Evolutionary conservation across 1,140 invertebrate species (phyloP), one percentile per base, ranked within the genome.

Genomic region (Plectrocnemia conspersa): DNA sequence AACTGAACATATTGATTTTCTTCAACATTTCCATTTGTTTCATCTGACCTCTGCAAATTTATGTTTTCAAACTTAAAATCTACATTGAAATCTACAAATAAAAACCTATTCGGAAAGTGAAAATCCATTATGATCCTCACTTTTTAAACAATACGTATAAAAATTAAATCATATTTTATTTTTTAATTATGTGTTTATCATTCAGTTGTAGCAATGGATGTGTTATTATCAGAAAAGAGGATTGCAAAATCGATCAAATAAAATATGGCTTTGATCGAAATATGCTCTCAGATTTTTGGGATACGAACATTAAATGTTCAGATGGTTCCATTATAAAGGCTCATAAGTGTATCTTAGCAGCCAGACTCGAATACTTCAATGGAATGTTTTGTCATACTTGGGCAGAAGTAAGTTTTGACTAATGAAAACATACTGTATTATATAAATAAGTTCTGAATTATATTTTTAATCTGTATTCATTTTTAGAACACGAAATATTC

Each of bases 281-380:
- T 1, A 57, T 67, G 52, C 72, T 67, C 46, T 67, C 71, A 7
- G 77, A 82, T 9, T 69, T 87, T 5, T 78, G 74, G 60, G 85
- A 89, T 69, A 77, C 83, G 1, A 66, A 64, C 22, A 75, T 86
- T 0, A 65, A 72, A 41, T 78, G 77, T 50, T 77, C 77, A 36
- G 81, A 86, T 64, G 77, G 76, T 7, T 65, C 67, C 1, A 60
- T 70, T n/a, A 69, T 86, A 36, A 66, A 73, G 2, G 86, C 83
- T 29, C 86, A 91, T 65, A 84, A 83, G 57, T 89, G 86, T 68
- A 72, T 91, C 32, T 69, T 89, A 16, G 77, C 80, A 0, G 82
- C 85, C 1, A 66, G 86, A 47, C 68, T 85, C 3, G 85, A 89
- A 40, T 89, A 89, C 69, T 91, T 89, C 68, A 72, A 79, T 41